A percentile compares a stretch with the other conserved stretches of the same genome.
Conservation (phyloP, 2,113 vertebrate genomes). For the Orthonyx spaldingii region DNA sequence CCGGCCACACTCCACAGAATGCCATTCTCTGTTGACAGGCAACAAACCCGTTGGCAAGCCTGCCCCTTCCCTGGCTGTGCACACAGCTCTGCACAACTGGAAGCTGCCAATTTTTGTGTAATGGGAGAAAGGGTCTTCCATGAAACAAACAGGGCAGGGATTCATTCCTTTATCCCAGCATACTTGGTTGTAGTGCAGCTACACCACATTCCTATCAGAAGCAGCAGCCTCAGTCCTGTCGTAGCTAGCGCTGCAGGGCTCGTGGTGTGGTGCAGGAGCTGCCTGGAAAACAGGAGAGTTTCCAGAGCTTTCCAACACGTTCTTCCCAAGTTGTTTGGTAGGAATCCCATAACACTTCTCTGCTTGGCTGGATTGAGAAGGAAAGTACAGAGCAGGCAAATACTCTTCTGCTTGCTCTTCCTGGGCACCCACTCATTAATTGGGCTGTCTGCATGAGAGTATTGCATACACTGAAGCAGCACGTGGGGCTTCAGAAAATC, state of each 20-base stretch:
- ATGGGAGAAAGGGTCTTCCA: background rate
- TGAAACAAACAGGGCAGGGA: background rate
- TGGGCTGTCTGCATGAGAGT: background rate
- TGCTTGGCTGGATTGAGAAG: background rate
- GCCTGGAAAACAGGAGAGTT: background rate
- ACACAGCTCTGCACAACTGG: background rate
- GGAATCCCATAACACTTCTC: background rate
- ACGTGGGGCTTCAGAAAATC: background rate
- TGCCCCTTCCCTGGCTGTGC: background rate
- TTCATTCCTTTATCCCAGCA: background rate
- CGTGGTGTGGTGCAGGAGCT: background rate
- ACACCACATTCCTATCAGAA: background rate
- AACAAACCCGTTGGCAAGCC: background rate
- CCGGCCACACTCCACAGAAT: background rate
- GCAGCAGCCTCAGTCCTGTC: background rate
- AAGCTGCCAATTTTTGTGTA: background rate
- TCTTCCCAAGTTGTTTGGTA: background rate
- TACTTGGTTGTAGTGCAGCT: background rate
- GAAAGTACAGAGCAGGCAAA: background rate
- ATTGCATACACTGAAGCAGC: background rate
- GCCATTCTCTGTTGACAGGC: background rate
- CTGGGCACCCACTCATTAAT: background rate
- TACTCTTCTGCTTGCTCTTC: background rate
- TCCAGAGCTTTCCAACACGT: fast-evolving
- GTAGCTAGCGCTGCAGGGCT: background rate